Conservation (phyloP, 2,797 vertebrate genomes). For the Cossypha caffra region DNA sequence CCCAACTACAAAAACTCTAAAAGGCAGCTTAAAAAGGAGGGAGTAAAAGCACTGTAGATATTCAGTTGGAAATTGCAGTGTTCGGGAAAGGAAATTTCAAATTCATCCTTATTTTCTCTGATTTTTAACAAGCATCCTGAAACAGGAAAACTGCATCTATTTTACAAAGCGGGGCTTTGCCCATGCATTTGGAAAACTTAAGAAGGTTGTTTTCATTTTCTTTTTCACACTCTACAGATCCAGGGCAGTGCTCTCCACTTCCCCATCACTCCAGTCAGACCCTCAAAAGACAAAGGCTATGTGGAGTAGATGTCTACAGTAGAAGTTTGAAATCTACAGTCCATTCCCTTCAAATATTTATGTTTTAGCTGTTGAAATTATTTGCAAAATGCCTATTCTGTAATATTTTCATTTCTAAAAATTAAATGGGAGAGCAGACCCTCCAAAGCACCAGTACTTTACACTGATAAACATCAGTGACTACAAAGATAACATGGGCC, state of each 20-base stretch:
- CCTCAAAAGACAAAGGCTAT: neutral
- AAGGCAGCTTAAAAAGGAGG: neutral
- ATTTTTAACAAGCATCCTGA: neutral
- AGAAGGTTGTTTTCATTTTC: neutral
- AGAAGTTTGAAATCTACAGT: neutral
- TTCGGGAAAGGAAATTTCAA: neutral
- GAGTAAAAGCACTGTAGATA: accelerated
- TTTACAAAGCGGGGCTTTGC: neutral
- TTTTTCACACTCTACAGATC: neutral
- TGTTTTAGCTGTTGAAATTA: neutral
- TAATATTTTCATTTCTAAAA: neutral
- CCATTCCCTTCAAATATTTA: neutral
- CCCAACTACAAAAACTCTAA: neutral
- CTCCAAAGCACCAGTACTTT: neutral
- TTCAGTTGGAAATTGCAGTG: neutral
- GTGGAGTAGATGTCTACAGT: accelerated
- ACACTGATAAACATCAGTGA: neutral
- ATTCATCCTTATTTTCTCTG: neutral
- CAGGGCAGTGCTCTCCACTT: neutral
- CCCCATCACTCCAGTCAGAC: neutral
- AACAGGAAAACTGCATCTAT: neutral
- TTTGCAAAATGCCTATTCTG: neutral
- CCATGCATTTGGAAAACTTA: neutral
- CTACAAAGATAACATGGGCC: neutral
- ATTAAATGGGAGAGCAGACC: neutral